Evolutionary conservation across 2,888 invertebrate genomes (phyloP).

Genomic region (Hipparchia sbordonii): DNA sequence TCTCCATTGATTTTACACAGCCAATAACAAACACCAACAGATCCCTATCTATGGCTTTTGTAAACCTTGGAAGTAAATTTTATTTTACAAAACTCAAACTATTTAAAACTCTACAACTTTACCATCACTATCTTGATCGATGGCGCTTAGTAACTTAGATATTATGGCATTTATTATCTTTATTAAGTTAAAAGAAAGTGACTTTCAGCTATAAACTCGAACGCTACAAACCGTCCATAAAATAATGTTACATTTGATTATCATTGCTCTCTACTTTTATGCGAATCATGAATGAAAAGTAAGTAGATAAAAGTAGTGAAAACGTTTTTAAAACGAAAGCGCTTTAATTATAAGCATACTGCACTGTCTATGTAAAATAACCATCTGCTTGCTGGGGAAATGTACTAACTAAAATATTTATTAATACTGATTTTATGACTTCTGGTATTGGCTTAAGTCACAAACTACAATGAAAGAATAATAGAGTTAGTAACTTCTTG

Average conservation of each 20-base stretch:
- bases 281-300: slow-evolving; percentile 33
- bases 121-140: background rate
- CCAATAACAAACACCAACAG: no score
- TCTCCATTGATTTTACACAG: no score
- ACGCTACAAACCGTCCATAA: slow-evolving; percentile 11
- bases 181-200: slow-evolving; percentile 13
- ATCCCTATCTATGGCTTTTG: no score
- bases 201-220: slow-evolving; percentile 17
- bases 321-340: slow-evolving; percentile 42
- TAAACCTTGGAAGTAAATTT: no score
- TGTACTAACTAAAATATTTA: background rate
- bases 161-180: background rate
- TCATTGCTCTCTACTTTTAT: slow-evolving; percentile 28
- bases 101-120: no score
- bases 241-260: slow-evolving; percentile 27
- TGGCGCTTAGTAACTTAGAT: background rate
- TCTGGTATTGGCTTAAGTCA: slow-evolving; percentile 7
- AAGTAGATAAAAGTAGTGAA: slow-evolving; percentile 38
- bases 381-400: background rate
- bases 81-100: no score
- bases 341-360: slow-evolving; percentile 44
- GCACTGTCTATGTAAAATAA: slow-evolving; percentile 44
- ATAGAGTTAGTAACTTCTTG: background rate
- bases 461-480: slow-evolving; percentile 4
- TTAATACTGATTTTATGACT: background rate